Percentiles rank a stretch among this genome's conserved stretches.
Conservation (phyloP, 2,888 invertebrate species). For the Lampropteryx suffumata region DNA sequence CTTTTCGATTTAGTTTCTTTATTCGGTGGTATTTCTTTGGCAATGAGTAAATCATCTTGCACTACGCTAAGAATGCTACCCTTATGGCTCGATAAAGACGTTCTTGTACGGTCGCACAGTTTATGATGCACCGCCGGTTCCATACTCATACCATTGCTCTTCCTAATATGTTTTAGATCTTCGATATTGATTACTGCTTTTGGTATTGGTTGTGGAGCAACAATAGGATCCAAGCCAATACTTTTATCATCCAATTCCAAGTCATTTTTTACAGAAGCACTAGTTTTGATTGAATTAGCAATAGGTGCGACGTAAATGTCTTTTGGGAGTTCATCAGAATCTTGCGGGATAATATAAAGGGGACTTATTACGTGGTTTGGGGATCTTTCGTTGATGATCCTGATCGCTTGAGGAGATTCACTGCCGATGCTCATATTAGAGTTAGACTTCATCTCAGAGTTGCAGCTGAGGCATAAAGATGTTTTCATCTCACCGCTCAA, state of each 20-base stretch:
- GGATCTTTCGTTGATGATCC: slow-evolving; percentile 61
- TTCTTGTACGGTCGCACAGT: slow-evolving; percentile 81
- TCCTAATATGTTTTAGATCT: slow-evolving; percentile 52
- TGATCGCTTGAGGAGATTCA: slow-evolving; percentile 62
- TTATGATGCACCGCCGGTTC: slow-evolving; percentile 84
- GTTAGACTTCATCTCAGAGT: slow-evolving; percentile 79
- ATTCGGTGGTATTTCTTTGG: slow-evolving; percentile 50
- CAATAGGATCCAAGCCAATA: slow-evolving; percentile 19
- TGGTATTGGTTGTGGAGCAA: slow-evolving; percentile 35
- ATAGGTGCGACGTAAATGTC: slow-evolving; percentile 36
- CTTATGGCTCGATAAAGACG: slow-evolving; percentile 70
- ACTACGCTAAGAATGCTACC: slow-evolving; percentile 65
- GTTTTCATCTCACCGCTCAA: slow-evolving; percentile 75
- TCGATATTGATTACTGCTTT: slow-evolving; percentile 41
- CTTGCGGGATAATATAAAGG: slow-evolving; percentile 63
- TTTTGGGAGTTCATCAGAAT: slow-evolving; percentile 39
- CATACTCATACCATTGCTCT: slow-evolving; percentile 57
- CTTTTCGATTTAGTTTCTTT: slow-evolving; percentile 55
- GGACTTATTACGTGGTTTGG: slow-evolving; percentile 51
- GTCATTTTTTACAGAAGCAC: slow-evolving; percentile 48
- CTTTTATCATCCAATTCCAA: slow-evolving; percentile 43
- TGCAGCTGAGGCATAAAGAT: slow-evolving; percentile 84
- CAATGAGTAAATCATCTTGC: slow-evolving; percentile 59
- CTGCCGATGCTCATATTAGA: slow-evolving; percentile 72
- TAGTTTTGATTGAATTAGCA: slow-evolving; percentile 45